Evolutionary conservation across 1,140 invertebrate genomes (phyloP), one percentile per base, ranked within the genome.

Genomic region (silkworm (Bombyx mori)): DNA sequence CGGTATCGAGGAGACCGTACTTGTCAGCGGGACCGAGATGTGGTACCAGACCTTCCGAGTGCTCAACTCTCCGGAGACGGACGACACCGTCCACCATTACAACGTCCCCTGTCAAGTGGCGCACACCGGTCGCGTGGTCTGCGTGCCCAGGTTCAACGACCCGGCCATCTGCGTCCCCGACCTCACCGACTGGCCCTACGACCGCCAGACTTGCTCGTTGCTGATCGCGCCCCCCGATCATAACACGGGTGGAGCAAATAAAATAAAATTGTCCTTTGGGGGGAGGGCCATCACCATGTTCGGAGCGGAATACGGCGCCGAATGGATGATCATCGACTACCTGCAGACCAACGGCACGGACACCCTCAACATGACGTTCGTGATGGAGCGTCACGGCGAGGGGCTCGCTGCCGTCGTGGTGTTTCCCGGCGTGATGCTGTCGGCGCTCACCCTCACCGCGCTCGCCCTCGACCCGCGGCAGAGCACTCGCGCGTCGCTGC

Each of bases 381-480:
- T 63, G 0, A 18, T 77, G 8, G 68, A 79, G 53, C 63, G 79
- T 8, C 60, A 71, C 44, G 74, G 66, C 0, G 54, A 35, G 3
- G 58, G 52, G 6, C 50, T 80, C 0, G 74, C 57, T 7, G 60
- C 65, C 1, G 42, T 75, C 0, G 57, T 69, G 0, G 46, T 78
- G 0, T 56, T 67, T 1, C 79, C 79, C 2, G 54, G 62, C 3
- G 44, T 71, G 1, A 59, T 69, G 0, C 44, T 75, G 4, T 57
- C 66, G 7, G 44, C 64, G 8, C 53, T 82, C 2, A 71, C 54
- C 48, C 8, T 78, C 3, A 48, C 54, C 2, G 50, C 58, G 0
- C 22, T 76, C 4, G 54, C 71, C 26, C 42, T 77, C 10, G 69
- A 74, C 54, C 54, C 71, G 5, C 53, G 52, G 8, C 44, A 44